Conservation (phyloP, 1,140 invertebrate genomes). For the Drosophila ironensis region DNA sequence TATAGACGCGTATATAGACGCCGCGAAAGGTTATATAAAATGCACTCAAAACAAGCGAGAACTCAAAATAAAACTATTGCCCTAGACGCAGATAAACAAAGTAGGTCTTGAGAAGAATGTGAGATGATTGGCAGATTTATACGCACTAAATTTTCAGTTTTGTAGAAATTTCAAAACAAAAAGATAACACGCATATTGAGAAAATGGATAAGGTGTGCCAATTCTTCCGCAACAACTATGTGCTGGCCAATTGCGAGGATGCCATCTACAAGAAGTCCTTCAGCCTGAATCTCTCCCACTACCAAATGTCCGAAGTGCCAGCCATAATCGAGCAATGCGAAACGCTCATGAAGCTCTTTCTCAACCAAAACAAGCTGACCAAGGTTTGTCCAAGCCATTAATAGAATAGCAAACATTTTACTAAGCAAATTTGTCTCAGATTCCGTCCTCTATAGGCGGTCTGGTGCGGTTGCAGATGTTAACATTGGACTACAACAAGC, state of each 20-base stretch:
- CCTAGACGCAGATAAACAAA: slow-evolving; percentile 3
- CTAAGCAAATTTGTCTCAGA: slow-evolving; percentile 18
- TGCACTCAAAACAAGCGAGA: slow-evolving; percentile 31
- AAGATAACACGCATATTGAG: neutral
- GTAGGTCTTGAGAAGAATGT: slow-evolving; percentile 19
- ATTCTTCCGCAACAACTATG: slow-evolving; percentile 85
- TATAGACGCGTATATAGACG: slow-evolving; percentile 1
- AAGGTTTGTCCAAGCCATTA: slow-evolving; percentile 46
- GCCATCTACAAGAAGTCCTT: slow-evolving; percentile 84
- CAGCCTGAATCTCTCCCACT: slow-evolving; percentile 84
- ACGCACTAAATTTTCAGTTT: slow-evolving; percentile 8
- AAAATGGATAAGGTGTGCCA: slow-evolving; percentile 82
- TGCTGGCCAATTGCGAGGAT: slow-evolving; percentile 85
- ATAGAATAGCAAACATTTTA: neutral
- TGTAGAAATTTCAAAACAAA: neutral
- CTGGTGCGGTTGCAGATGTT: slow-evolving; percentile 82
- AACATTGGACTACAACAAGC: slow-evolving; percentile 86
- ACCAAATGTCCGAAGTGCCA: slow-evolving; percentile 84
- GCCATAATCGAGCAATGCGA: slow-evolving; percentile 83
- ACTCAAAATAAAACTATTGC: neutral
- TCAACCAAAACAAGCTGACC: slow-evolving; percentile 84
- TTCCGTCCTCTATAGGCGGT: slow-evolving; percentile 65
- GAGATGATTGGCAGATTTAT: neutral
- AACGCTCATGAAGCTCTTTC: slow-evolving; percentile 84
- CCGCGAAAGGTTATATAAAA: slow-evolving; percentile 23